Percentiles rank a stretch among this genome's conserved stretches.
Conservation (phyloP, 2,888 invertebrate genomes). For the Acanthosepion pharaonis region DNA sequence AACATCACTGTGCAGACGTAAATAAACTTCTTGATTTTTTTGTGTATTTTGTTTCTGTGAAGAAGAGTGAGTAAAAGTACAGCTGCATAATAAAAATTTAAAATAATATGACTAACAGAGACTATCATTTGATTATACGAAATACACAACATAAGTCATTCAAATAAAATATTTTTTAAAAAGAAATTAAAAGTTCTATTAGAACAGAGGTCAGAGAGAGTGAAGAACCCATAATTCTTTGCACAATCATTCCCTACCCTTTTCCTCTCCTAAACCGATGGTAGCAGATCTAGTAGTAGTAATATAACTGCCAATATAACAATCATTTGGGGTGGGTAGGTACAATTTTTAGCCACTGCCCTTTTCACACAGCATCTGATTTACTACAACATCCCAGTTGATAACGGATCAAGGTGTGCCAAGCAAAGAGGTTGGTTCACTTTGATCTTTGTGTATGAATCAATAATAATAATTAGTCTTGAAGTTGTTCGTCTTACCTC, state of each 20-base stretch:
- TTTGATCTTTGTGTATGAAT: not conserved
- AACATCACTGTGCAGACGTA: not conserved
- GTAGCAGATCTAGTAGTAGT: not conserved
- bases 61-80: not conserved
- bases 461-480: not conserved
- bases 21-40: not conserved
- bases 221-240: not conserved
- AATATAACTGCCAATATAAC: not conserved
- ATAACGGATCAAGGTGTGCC: not conserved
- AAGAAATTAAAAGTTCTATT: no score
- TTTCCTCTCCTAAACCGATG: not conserved
- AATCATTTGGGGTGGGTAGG: not conserved
- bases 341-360: not conserved
- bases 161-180: no score
- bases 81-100: no score
- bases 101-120: no score
- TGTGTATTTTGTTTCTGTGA: not conserved
- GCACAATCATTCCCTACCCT: not conserved
- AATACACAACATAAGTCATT: no score
- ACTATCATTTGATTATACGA: no score
- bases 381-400: not conserved
- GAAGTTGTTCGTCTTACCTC: conserved; percentile 76
- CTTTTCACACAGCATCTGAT: not conserved
- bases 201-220: no score
- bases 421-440: not conserved